Evolutionary conservation across 35 echinoderm and acorn worm species (phyloP), one percentile per base, ranked within the genome.

Genomic region (Antedon bifida): DNA sequence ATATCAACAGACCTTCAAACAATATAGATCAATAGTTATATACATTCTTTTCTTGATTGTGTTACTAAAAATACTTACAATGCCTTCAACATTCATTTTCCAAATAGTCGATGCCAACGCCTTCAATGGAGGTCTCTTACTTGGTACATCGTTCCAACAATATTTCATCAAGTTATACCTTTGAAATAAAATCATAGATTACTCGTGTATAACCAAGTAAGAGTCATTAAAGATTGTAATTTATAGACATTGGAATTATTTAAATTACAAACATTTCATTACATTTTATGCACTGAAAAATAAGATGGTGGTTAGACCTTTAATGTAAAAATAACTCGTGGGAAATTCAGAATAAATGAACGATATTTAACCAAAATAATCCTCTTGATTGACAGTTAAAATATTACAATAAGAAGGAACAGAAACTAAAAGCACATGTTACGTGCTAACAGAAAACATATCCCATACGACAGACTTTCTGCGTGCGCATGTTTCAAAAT

Each of bases 71-170:
- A 42, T 42, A n/a, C 78, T 88, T 77, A 88, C 86, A 35, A 82
- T 46, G 76, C 39, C 78, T 88, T 88, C 78, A 11, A 44, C 74
- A 33, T 55, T 77, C 45, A 94, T 84, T 30, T 85, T 75, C 73
- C 90, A 85, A 17, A 94, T 76, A 11, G 44, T 78, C 35, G 87
- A 73, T 30, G 76, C 81, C 10, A 94, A 81, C 12, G 46, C 84
- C 76, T 86, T 77, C 77, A 94, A 90, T 21, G 88, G 79, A 3
- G 91, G 91, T 46, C 91, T 75, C 64, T 87, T 86, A 45, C 45
- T 82, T 0, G 91, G 88, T 31, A 89, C 85, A 19, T 90, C 85
- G 14, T 87, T 38, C 91, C 91, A 94, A 35, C 91, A 94, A 30
- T 84, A 83, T 36, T 87, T 85, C 85, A 94, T 90, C 5, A 94